These are phyloP conservation scores for Micromesistius poutassou DNA, from an alignment of 2,797 vertebrate species.

Conservation along the genomic window DNA sequence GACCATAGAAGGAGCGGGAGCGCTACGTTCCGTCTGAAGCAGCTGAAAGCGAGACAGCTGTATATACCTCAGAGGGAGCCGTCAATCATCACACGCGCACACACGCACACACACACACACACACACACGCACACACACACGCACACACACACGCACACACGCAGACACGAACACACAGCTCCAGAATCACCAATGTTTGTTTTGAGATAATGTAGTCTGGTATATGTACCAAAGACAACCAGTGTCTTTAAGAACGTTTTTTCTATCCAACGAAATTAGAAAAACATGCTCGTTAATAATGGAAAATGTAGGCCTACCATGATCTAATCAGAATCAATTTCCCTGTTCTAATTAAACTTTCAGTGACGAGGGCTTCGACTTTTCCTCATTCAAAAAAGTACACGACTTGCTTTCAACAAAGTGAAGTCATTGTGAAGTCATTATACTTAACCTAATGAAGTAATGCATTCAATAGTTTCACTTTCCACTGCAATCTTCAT, in stretches of 20 bases:
- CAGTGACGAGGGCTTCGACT: not conserved
- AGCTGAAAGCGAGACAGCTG: slow-evolving; percentile 40
- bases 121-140: slow-evolving; percentile 7
- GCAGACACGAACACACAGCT: not conserved
- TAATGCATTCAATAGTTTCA: not conserved
- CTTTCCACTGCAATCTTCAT: not conserved
- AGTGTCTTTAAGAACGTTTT: not conserved
- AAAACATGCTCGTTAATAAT: not conserved
- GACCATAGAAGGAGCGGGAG: slow-evolving; percentile 67
- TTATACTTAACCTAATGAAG: not conserved
- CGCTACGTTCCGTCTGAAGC: slow-evolving; percentile 53
- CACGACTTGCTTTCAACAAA: not conserved
- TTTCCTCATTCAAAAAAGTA: not conserved
- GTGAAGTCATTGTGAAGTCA: not conserved
- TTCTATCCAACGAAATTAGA: not conserved
- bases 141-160: not conserved
- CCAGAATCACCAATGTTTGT: no score
- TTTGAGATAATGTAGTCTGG: no score
- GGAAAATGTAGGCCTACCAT: not conserved
- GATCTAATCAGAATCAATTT: not conserved
- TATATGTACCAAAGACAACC: not conserved
- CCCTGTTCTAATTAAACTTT: not conserved
- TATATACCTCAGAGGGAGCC: slow-evolving; percentile 6
- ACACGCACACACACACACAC: slow-evolving; percentile 4
- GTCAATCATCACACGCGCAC: slow-evolving; percentile 5